A percentile compares a stretch with the other conserved stretches of the same genome.
Conservation (phyloP, 2,797 vertebrate genomes). For the Enoplosus armatus region DNA sequence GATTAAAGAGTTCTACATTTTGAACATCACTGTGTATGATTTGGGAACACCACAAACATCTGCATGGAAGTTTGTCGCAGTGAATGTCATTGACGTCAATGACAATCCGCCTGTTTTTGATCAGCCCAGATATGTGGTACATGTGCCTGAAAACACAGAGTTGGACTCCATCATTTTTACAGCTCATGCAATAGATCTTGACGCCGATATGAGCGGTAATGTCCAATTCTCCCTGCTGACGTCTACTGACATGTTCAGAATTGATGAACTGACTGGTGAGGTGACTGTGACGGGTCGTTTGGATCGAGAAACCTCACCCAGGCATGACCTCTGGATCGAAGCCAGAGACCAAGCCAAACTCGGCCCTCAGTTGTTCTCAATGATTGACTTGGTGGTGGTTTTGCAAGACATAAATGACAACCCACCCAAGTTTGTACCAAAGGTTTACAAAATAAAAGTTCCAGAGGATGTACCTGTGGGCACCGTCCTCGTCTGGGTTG, state of each 20-base stretch:
- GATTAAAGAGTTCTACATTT: conserved; percentile 91
- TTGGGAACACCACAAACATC: conserved; percentile 92
- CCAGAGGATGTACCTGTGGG: conserved; percentile 93
- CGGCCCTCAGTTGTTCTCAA: conserved; percentile 88
- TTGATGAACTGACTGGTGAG: conserved; percentile 90
- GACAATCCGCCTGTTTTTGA: conserved; percentile 93
- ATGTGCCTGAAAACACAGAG: conserved; percentile 88
- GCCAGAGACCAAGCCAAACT: conserved; percentile 90
- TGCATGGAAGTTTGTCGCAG: conserved; percentile 92
- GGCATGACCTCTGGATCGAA: conserved; percentile 89
- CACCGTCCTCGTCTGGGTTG: conserved; percentile 91
- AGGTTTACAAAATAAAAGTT: conserved; percentile 88
- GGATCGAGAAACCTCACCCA: conserved; percentile 90
- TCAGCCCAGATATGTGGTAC: conserved; percentile 88
- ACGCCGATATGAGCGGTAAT: conserved; percentile 87
- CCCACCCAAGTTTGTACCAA: conserved; percentile 90
- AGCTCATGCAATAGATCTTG: conserved; percentile 87
- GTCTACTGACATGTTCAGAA: conserved; percentile 88
- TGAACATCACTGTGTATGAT: conserved; percentile 95
- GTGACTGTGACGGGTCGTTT: conserved; percentile 86
- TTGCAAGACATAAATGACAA: conserved; percentile 95
- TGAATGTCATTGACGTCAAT: conserved; percentile 93
- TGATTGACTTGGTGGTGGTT: conserved; percentile 86
- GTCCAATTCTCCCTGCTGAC: conserved; percentile 90
- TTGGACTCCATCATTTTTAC: conserved; percentile 87